phyloP scores from a whole-genome alignment of 1,140 invertebrate genomes.

The Drosophila sulfurigaster region DNA sequence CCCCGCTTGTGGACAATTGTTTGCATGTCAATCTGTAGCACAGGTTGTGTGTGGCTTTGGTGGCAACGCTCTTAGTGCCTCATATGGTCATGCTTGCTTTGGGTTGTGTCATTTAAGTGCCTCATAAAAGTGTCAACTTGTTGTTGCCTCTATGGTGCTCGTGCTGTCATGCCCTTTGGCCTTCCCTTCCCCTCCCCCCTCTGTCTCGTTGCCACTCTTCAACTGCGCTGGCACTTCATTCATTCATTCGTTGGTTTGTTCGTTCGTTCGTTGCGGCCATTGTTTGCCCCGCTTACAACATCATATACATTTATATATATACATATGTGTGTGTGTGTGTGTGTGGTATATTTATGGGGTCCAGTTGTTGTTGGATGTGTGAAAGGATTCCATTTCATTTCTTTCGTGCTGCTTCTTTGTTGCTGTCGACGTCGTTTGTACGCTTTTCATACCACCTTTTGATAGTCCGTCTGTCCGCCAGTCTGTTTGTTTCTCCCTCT shows the following conservation, averaged over 20 bases:
- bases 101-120: slow-evolving; percentile 79
- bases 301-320: slow-evolving; percentile 16
- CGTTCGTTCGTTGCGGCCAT: slow-evolving; percentile 13
- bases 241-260: slow-evolving; percentile 33
- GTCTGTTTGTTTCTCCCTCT: slow-evolving; percentile 1
- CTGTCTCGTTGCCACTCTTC: slow-evolving; percentile 17
- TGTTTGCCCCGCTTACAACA: slow-evolving; percentile 42
- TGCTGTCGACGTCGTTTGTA: slow-evolving; percentile 60
- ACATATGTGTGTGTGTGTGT: slow-evolving; percentile 15
- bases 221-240: slow-evolving; percentile 48
- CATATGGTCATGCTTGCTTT: slow-evolving; percentile 62
- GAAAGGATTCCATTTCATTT: slow-evolving; percentile 78
- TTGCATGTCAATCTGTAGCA: slow-evolving; percentile 71
- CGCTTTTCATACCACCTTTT: slow-evolving; percentile 73
- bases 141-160: slow-evolving; percentile 58
- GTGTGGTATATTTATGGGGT: slow-evolving; percentile 25
- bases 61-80: slow-evolving; percentile 11
- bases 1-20: slow-evolving; percentile 40
- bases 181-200: slow-evolving; percentile 15
- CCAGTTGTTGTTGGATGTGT: slow-evolving; percentile 50
- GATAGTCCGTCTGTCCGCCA: slow-evolving; percentile 37
- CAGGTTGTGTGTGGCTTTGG: slow-evolving; percentile 27
- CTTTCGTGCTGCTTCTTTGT: slow-evolving; percentile 56
- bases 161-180: slow-evolving; percentile 38
- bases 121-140: slow-evolving; percentile 83